Percentiles rank a stretch among this genome's conserved stretches.
Evolutionary conservation across 2,797 vertebrate genomes (phyloP).

Genomic region (Sus cebifrons): DNA sequence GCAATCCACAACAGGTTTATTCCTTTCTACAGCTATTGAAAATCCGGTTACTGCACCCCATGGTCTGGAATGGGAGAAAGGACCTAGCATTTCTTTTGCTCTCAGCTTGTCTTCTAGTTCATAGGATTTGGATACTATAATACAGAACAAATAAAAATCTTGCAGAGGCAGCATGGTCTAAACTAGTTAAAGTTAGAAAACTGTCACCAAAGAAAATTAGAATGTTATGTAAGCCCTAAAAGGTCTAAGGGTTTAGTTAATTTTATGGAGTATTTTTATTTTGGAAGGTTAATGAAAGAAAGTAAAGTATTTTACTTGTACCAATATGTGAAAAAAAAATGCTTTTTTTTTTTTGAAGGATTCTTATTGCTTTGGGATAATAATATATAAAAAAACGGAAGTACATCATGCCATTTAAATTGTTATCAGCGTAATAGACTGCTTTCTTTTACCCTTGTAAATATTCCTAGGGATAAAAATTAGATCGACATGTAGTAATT

Average conservation of each 20-base stretch:
- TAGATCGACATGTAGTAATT: background rate
- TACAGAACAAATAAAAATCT: constrained; percentile 54
- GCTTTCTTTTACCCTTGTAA: background rate
- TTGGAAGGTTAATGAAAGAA: constrained; percentile 40
- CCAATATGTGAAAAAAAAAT: constrained; percentile 54
- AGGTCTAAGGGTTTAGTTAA: background rate
- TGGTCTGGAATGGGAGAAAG: background rate
- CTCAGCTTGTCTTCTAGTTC: constrained; percentile 59
- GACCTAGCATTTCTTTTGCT: constrained; percentile 23
- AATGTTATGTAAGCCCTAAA: background rate
- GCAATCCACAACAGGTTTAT: constrained; percentile 3
- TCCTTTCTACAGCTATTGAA: constrained; percentile 29
- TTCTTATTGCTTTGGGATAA: background rate
- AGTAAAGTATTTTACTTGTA: background rate
- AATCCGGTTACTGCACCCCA: background rate
- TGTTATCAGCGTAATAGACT: background rate
- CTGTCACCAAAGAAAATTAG: background rate
- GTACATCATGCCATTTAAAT: background rate
- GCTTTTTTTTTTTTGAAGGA: constrained; percentile 45
- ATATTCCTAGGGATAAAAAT: background rate
- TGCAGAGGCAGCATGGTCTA: background rate
- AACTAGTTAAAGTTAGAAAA: constrained; percentile 19
- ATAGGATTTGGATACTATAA: constrained; percentile 45
- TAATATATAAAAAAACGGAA: background rate
- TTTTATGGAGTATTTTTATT: background rate